phyloP scores from a whole-genome alignment of 2,888 invertebrate species.

The Bembecia ichneumoniformis region DNA sequence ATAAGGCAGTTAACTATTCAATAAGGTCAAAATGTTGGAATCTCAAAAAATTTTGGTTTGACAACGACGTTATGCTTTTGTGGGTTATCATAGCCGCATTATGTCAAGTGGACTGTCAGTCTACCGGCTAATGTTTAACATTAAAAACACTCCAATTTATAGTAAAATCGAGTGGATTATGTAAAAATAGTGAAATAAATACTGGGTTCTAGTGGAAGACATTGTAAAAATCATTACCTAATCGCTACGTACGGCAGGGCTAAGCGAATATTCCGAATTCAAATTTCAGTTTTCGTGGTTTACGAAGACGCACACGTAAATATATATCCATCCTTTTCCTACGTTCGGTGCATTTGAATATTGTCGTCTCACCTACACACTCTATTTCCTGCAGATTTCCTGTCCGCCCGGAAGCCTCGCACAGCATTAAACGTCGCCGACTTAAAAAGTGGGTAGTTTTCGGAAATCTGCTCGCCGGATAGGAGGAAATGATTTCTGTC shows the following conservation, averaged over 20 bases:
- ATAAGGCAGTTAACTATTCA: too few relatives aligned
- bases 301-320: conserved; percentile 17
- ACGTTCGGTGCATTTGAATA: conserved; percentile 18
- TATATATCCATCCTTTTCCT: conserved; percentile 22
- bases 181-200: too few relatives aligned
- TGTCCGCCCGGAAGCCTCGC: conserved; percentile 35
- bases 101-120: too few relatives aligned
- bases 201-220: not conserved
- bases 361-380: conserved; percentile 46
- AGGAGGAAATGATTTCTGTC: conserved; percentile 66
- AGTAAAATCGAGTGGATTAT: too few relatives aligned
- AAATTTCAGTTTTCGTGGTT: conserved; percentile 18
- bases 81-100: too few relatives aligned
- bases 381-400: conserved; percentile 65
- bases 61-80: too few relatives aligned
- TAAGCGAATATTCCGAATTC: conserved; percentile 6
- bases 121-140: too few relatives aligned
- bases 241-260: not conserved
- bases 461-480: conserved; percentile 50
- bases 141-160: too few relatives aligned
- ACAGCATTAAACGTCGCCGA: conserved; percentile 47
- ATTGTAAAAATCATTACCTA: not conserved
- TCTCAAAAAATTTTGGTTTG: too few relatives aligned
- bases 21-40: too few relatives aligned
- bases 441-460: conserved; percentile 65